A percentile compares a stretch with the other conserved stretches of the same genome.
phyloP scores from a whole-genome alignment of 1,140 invertebrate genomes.

The Yoshiicerus persimilis region DNA sequence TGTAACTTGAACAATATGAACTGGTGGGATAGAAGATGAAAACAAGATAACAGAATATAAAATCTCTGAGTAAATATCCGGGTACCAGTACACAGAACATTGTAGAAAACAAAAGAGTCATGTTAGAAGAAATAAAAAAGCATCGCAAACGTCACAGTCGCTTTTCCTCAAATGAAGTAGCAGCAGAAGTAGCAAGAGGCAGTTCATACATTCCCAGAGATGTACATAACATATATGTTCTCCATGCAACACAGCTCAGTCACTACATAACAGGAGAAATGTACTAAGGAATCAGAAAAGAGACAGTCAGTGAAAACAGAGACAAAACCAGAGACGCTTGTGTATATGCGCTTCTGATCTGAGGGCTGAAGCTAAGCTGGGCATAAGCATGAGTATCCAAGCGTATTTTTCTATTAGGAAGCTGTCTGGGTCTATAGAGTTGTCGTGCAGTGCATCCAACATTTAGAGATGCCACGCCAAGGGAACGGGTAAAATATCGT shows the following conservation, averaged over 20 bases:
- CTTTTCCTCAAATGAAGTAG: not conserved
- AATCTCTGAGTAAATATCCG: not conserved
- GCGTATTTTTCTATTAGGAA: slow-evolving; percentile 30
- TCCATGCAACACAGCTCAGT: not conserved
- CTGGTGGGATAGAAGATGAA: not conserved
- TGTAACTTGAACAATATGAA: not conserved
- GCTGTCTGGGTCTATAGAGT: not conserved
- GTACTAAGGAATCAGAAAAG: not conserved
- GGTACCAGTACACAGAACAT: not conserved
- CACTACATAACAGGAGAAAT: not conserved
- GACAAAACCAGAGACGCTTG: not conserved
- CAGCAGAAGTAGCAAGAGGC: not conserved
- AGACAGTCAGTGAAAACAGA: not conserved
- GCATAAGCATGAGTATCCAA: not conserved
- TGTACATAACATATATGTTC: not conserved
- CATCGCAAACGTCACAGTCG: not conserved
- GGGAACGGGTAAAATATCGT: slow-evolving; percentile 34
- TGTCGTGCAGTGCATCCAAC: slow-evolving; percentile 15
- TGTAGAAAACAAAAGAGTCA: not conserved
- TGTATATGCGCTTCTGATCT: not conserved
- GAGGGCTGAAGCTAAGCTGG: not conserved
- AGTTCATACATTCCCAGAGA: not conserved
- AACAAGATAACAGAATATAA: not conserved
- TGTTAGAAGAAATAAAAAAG: not conserved
- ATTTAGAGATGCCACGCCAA: not conserved